Conservation (phyloP, 2,888 invertebrate species). For the Eulithis testata region DNA sequence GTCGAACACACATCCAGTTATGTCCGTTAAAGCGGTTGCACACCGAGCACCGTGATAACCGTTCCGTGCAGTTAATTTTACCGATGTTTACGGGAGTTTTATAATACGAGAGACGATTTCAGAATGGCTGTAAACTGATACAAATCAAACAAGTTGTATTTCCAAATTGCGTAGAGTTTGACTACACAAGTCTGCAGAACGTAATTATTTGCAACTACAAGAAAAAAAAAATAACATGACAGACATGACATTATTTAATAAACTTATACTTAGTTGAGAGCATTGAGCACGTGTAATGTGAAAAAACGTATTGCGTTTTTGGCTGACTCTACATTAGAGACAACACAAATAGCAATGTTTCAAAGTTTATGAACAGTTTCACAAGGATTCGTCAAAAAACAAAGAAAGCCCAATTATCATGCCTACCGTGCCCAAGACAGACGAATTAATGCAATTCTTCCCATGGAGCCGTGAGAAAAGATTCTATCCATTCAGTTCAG, state of each 20-base stretch:
- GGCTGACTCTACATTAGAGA: neutral
- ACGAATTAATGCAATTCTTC: slow-evolving; percentile 62
- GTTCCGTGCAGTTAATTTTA: slow-evolving; percentile 30
- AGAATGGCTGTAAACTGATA: slow-evolving; percentile 19
- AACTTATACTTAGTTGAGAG: too few species aligned
- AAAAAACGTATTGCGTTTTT: too few species aligned
- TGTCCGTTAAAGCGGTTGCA: slow-evolving; percentile 27
- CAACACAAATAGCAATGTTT: neutral
- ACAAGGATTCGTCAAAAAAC: slow-evolving; percentile 30
- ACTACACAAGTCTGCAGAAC: too few species aligned
- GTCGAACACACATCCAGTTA: slow-evolving; percentile 23
- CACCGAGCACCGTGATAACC: slow-evolving; percentile 18
- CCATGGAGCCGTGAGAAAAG: slow-evolving; percentile 79
- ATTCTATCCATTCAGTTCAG: slow-evolving; percentile 77
- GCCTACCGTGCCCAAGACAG: slow-evolving; percentile 25
- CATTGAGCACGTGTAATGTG: too few species aligned
- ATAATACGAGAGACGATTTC: slow-evolving; percentile 11
- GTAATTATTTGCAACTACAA: too few species aligned
- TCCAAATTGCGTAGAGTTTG: too few species aligned
- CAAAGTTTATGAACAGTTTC: neutral
- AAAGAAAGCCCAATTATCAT: slow-evolving; percentile 34
- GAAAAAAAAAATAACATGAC: too few species aligned
- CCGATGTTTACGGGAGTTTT: slow-evolving; percentile 33
- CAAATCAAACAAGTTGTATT: neutral
- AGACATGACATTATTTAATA: too few species aligned